Conservation (phyloP, 2,888 invertebrate genomes). For the Limenitis arthemis region DNA sequence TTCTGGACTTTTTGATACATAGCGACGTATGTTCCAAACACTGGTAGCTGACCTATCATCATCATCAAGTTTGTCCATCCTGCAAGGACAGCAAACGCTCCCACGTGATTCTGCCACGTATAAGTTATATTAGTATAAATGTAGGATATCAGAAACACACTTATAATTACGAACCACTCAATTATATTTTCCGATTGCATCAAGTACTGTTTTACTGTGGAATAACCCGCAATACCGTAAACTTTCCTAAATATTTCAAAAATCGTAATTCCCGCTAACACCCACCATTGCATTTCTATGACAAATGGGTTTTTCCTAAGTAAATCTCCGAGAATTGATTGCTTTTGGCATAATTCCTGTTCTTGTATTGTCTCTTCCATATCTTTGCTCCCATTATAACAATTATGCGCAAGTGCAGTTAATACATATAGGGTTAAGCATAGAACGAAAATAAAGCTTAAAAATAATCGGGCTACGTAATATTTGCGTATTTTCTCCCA, state of each 20-base stretch:
- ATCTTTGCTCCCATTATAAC: conserved; percentile 86
- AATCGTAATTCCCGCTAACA: conserved; percentile 82
- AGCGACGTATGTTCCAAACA: conserved; percentile 91
- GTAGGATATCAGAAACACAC: conserved; percentile 87
- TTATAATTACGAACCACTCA: conserved; percentile 89
- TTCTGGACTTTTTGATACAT: conserved; percentile 92
- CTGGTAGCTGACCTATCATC: conserved; percentile 90
- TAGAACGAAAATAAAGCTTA: conserved; percentile 85
- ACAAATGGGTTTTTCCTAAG: conserved; percentile 81
- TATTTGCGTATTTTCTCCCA: conserved; percentile 94
- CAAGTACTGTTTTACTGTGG: conserved; percentile 85
- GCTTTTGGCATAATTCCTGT: conserved; percentile 82
- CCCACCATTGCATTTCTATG: conserved; percentile 89
- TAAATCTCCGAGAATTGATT: conserved; percentile 83
- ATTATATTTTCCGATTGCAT: conserved; percentile 89
- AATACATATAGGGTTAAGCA: conserved; percentile 87
- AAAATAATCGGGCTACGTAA: conserved; percentile 83
- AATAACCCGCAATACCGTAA: conserved; percentile 86
- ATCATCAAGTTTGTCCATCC: conserved; percentile 94
- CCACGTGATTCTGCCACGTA: conserved; percentile 90
- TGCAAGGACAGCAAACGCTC: conserved; percentile 87
- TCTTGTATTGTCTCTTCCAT: conserved; percentile 81
- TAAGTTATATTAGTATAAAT: conserved; percentile 82
- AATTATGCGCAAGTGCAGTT: conserved; percentile 87
- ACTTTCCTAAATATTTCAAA: conserved; percentile 87